Evolutionary conservation across 2,113 vertebrate species (phyloP), one percentile per base, ranked within the genome.

Genomic region (Ochotona curzoniae): DNA sequence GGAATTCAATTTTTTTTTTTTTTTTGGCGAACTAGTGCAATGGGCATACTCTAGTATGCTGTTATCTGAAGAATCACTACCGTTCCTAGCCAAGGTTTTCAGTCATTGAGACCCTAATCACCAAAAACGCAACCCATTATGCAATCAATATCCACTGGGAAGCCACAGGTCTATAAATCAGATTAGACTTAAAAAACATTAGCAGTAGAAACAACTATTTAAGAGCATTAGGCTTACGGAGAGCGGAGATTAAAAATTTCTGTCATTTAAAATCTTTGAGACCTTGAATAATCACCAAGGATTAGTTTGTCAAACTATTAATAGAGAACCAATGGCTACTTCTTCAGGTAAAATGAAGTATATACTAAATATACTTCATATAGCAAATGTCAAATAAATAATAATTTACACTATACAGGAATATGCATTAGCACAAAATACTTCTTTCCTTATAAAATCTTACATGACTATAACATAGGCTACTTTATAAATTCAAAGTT

Each of bases 231-330:
- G 14, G 14, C 69, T 73, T 64, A 76, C 30, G 90, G 8, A 60
- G 17, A 67, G 64, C 38, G 51, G 30, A 17, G 11, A 76, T 87
- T 90, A 84, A 92, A 94, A 76, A n/a, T 18, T 87, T 32, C 1
- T 81, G 11, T 67, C 23, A 81, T 67, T 85, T 89, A 73, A 75
- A 91, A 82, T 67, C 47, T 91, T 86, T 70, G 18, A 30, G 47
- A 90, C 60, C 47, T 44, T 69, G 20, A 13, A 35, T 76, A 71
- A 85, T 8, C 11, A 47, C 6, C 3, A 61, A 84, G 26, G 11
- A 44, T 90, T 64, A 57, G 28, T 70, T 91, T 79, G 11, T 35
- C 60, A 15, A 49, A 32, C 3, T 82, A 5, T 91, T n/a, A 93
- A 82, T 57, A 17, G 51, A 35, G 82, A 83, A 85, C 38, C n/a